Conservation (phyloP, 2,797 vertebrate species). For the Orientallactaga sibirica region DNA sequence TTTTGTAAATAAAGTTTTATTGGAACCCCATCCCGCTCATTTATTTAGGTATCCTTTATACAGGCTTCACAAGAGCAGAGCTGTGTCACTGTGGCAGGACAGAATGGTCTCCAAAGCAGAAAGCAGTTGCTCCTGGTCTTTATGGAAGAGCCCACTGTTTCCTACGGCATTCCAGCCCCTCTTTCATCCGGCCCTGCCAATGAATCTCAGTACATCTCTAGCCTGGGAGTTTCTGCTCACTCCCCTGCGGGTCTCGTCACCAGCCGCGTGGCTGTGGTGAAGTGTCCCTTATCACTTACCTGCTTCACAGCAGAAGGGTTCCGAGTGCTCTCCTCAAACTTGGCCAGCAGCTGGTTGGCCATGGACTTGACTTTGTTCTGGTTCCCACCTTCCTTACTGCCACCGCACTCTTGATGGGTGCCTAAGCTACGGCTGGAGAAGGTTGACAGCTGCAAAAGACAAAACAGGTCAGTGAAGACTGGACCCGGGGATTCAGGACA, state of each 20-base stretch:
- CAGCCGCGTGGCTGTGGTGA: not conserved
- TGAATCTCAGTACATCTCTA: not conserved
- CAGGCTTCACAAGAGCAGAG: not conserved
- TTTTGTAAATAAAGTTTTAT: conserved; percentile 56
- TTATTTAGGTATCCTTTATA: not conserved
- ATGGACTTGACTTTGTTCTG: conserved; percentile 97
- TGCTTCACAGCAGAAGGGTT: conserved; percentile 90
- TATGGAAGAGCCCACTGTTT: not conserved
- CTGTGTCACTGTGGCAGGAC: not conserved
- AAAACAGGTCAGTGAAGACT: conserved; percentile 39
- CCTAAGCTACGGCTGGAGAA: conserved; percentile 88
- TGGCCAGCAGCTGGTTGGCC: conserved; percentile 95
- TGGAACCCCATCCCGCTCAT: not conserved
- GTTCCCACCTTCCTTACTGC: conserved; percentile 89
- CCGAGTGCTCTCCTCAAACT: conserved; percentile 94
- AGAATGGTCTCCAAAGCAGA: not conserved
- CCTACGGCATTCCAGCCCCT: not conserved
- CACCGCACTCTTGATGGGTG: conserved; percentile 83
- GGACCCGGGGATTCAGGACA: not conserved
- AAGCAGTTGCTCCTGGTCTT: not conserved
- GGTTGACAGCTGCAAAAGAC: conserved; percentile 88
- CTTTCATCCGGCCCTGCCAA: not conserved
- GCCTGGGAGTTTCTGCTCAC: not conserved
- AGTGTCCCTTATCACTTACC: conserved; percentile 87
- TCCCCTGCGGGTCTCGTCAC: not conserved